Percentiles rank a stretch among this genome's conserved stretches.
phyloP scores from a whole-genome alignment of 2,888 invertebrate species.

The Odontomyia ornata region DNA sequence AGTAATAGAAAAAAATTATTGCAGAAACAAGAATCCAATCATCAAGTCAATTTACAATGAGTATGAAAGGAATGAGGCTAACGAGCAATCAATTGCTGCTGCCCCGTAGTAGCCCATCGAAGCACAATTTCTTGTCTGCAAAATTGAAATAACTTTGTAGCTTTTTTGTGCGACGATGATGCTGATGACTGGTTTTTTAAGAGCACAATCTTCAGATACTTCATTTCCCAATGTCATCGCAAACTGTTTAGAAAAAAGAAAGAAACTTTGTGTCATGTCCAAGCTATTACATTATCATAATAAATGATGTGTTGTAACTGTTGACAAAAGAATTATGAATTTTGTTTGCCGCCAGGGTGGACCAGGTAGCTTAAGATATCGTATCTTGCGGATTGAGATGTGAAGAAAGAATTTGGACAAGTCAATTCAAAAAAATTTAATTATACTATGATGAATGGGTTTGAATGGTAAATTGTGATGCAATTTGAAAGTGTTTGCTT shows the following conservation, averaged over 20 bases:
- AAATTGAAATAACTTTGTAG: conserved; percentile 6
- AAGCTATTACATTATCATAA: too few relatives aligned
- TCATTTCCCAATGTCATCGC: conserved; percentile 18
- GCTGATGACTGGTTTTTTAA: background rate
- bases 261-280: too few relatives aligned
- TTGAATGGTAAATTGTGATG: too few relatives aligned
- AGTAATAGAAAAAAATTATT: background rate
- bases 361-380: too few relatives aligned
- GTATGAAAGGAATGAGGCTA: conserved; percentile 33
- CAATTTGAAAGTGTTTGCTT: too few relatives aligned
- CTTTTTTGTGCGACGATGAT: background rate
- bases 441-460: too few relatives aligned
- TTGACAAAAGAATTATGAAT: too few relatives aligned
- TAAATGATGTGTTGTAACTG: too few relatives aligned
- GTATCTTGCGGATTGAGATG: too few relatives aligned
- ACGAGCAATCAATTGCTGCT: conserved; percentile 29
- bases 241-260: background rate
- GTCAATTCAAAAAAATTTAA: too few relatives aligned
- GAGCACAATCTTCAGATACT: background rate
- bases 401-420: too few relatives aligned
- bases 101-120: background rate
- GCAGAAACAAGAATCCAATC: conserved; percentile 32
- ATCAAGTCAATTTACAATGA: conserved; percentile 35
- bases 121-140: background rate
- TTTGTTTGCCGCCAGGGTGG: too few relatives aligned